Conservation (phyloP, 92 coral and sea anemone species). For the Umimayanthus chanpuru region DNA sequence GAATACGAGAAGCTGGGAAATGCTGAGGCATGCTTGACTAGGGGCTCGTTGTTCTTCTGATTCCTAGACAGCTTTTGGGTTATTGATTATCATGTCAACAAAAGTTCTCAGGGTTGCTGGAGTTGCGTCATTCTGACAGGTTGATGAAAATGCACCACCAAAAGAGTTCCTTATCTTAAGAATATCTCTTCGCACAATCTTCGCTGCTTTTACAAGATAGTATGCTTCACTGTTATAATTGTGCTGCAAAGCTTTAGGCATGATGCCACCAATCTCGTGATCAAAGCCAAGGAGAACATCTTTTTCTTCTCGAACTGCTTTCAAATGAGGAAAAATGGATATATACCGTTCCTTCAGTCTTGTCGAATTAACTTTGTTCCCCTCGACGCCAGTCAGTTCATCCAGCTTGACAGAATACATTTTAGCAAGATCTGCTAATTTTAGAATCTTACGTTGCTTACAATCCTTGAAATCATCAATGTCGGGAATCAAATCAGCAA, state of each 20-base stretch:
- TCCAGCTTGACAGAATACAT: too few relatives aligned
- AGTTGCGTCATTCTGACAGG: too few relatives aligned
- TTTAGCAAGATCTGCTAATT: conserved; percentile 38
- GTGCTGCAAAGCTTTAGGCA: conserved; percentile 29
- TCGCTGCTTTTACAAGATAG: conserved; percentile 38
- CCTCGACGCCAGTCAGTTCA: too few relatives aligned
- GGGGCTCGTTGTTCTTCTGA: too few relatives aligned
- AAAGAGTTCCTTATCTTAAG: conserved; percentile 10
- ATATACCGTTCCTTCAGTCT: conserved; percentile 55
- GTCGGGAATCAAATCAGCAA: too few relatives aligned
- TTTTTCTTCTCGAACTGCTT: conserved; percentile 51
- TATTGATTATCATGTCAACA: conserved; percentile 7
- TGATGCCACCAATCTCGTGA: conserved; percentile 48
- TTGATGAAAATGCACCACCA: too few relatives aligned
- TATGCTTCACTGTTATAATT: conserved; percentile 46
- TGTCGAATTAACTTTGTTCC: too few relatives aligned
- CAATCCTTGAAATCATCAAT: conserved; percentile 34
- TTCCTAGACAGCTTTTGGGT: too few relatives aligned
- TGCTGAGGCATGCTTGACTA: too few relatives aligned
- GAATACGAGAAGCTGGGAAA: too few relatives aligned
- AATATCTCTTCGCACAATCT: too few relatives aligned
- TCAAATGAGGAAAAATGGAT: conserved; percentile 42
- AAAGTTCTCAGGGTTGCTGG: conserved; percentile 16
- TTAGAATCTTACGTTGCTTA: conserved; percentile 25
- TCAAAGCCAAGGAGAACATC: conserved; percentile 42